Evolutionary conservation across 1,140 invertebrate genomes (phyloP).

Genomic region (Drosophila pseudoananassae): DNA sequence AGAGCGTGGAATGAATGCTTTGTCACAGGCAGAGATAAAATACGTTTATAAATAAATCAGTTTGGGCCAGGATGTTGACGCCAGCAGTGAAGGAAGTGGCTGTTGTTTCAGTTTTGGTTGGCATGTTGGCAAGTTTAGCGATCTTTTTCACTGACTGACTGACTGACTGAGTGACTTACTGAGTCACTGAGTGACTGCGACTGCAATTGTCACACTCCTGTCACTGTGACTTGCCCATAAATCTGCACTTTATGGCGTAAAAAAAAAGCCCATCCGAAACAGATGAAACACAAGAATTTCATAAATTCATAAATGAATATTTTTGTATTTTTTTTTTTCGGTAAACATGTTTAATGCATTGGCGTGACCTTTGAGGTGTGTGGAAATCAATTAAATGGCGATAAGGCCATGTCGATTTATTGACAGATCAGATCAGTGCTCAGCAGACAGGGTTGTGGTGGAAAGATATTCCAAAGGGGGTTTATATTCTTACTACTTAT

Average conservation of each 20-base stretch:
- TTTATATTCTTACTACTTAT: no score
- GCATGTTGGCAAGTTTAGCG: conserved; percentile 44
- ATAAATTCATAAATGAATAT: conserved; percentile 7
- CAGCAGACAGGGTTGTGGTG: background rate
- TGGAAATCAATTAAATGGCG: conserved; percentile 70
- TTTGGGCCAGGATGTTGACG: conserved; percentile 59
- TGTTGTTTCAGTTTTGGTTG: conserved; percentile 32
- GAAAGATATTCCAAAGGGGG: background rate
- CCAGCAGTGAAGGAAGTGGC: conserved; percentile 45
- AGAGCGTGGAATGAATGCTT: conserved; percentile 49
- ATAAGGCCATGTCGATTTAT: conserved; percentile 61
- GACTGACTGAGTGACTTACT: conserved; percentile 27
- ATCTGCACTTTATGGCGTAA: conserved; percentile 29
- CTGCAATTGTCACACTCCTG: conserved; percentile 57
- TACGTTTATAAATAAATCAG: conserved; percentile 81
- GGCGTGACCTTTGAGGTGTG: conserved; percentile 62
- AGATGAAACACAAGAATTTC: background rate
- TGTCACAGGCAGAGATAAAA: conserved; percentile 70
- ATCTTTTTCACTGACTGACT: conserved; percentile 17
- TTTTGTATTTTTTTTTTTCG: no score
- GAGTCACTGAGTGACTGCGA: conserved; percentile 42
- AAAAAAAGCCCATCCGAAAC: background rate
- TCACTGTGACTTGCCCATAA: conserved; percentile 40
- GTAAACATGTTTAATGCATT: conserved; percentile 22
- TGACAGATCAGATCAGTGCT: conserved; percentile 34